Evolutionary conservation across 2,888 invertebrate species (phyloP).

Genomic region (Pandemis corylana): DNA sequence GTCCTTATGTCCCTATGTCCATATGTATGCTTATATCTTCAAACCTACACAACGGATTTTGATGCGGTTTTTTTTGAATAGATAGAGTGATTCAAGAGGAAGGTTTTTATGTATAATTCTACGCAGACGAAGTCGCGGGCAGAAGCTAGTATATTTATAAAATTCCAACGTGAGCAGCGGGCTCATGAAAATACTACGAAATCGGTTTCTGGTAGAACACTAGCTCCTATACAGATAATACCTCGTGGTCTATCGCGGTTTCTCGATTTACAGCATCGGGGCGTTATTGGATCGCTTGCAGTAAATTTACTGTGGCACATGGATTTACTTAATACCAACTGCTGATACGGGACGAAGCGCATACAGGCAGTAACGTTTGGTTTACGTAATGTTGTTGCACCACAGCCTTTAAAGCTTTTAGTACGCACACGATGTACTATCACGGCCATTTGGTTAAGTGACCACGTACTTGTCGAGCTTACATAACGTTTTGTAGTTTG

Average conservation of each 20-base stretch:
- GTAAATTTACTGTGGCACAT: slow-evolving; percentile 36
- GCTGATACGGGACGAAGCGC: slow-evolving; percentile 8
- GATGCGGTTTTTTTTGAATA: too few species aligned
- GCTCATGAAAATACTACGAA: not conserved
- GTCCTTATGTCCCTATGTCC: too few species aligned
- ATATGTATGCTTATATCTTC: too few species aligned
- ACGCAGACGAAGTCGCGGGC: too few species aligned
- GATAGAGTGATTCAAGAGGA: too few species aligned
- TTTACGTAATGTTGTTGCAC: slow-evolving; percentile 15
- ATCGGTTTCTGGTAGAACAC: not conserved
- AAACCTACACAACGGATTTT: too few species aligned
- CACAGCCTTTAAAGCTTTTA: slow-evolving; percentile 1
- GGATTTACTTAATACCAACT: slow-evolving; percentile 31
- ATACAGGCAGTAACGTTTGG: slow-evolving; percentile 28
- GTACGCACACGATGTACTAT: not conserved
- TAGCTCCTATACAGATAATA: slow-evolving; percentile 16
- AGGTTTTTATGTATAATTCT: too few species aligned
- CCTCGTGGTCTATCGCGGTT: slow-evolving; percentile 4
- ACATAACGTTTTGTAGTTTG: not conserved
- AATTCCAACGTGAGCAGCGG: not conserved
- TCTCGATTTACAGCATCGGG: slow-evolving; percentile 31
- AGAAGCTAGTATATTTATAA: too few species aligned
- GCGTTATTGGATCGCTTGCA: slow-evolving; percentile 35
- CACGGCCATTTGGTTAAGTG: not conserved
- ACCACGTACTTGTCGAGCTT: not conserved